Evolutionary conservation across 2,888 invertebrate species (phyloP).

Genomic region (Hirtodrosophila trivittata): DNA sequence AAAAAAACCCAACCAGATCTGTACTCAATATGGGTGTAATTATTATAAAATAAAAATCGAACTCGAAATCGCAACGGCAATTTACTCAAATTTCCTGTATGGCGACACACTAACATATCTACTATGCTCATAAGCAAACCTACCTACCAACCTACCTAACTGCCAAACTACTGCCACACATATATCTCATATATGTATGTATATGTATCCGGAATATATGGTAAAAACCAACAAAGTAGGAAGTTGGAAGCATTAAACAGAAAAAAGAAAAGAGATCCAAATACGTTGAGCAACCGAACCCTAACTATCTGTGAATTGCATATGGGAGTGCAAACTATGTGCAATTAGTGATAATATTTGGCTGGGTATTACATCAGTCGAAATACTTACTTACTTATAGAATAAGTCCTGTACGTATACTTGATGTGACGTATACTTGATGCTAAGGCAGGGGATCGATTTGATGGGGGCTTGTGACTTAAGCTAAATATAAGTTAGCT

Average conservation of each 20-base stretch:
- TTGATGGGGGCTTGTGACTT: neutral
- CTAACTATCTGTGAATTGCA: slow-evolving; percentile 1
- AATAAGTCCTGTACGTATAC: no score
- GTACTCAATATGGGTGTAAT: slow-evolving; percentile 62
- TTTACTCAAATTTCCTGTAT: slow-evolving; percentile 64
- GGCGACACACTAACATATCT: slow-evolving; percentile 40
- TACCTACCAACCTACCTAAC: neutral
- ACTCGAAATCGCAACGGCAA: slow-evolving; percentile 45
- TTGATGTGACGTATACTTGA: no score
- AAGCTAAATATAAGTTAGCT: neutral
- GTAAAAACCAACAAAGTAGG: slow-evolving; percentile 34
- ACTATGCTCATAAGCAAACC: neutral
- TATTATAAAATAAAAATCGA: slow-evolving; percentile 61
- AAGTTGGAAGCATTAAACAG: slow-evolving; percentile 17
- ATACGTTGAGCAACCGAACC: slow-evolving; percentile 9
- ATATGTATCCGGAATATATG: slow-evolving; percentile 35
- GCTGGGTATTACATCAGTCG: neutral
- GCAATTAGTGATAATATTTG: neutral
- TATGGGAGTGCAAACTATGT: neutral
- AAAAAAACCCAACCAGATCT: slow-evolving; percentile 22
- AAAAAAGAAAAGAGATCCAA: neutral
- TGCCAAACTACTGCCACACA: neutral
- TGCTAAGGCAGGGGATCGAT: neutral
- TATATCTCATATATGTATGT: slow-evolving; percentile 1
- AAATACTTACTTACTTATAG: no score